phyloP scores from a whole-genome alignment of 2,888 invertebrate genomes.

The Mesorhabditis sp. region DNA sequence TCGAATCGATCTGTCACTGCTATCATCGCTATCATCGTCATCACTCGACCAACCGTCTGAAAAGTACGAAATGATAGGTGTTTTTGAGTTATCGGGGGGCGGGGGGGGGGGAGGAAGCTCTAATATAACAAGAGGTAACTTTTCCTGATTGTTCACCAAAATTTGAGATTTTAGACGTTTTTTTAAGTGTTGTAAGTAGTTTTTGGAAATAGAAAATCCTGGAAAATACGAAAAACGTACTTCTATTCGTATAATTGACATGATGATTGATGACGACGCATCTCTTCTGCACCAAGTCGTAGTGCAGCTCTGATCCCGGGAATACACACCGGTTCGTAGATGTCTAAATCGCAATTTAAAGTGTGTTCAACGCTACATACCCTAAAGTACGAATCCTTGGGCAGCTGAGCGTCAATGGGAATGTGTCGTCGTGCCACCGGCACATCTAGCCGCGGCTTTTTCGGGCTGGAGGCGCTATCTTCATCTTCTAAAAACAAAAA shows the following conservation, averaged over 20 bases:
- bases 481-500: constrained; percentile 5
- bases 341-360: constrained; percentile 27
- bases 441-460: constrained; percentile 15
- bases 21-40: constrained; percentile 8
- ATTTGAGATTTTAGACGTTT: too few species aligned
- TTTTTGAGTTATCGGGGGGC: too few species aligned
- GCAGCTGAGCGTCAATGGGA: constrained; percentile 21
- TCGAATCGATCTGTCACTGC: constrained; percentile 1
- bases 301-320: constrained; percentile 43
- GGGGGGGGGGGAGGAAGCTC: too few species aligned
- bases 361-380: constrained; percentile 15
- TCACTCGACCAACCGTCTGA: neutral
- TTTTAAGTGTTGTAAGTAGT: too few species aligned
- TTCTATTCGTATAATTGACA: neutral
- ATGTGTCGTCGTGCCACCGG: constrained; percentile 26
- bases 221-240: neutral
- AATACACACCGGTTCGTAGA: constrained; percentile 40
- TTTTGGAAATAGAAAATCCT: too few species aligned
- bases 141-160: too few species aligned
- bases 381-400: constrained; percentile 26
- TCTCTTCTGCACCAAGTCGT: constrained; percentile 29
- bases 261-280: neutral
- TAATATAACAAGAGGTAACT: too few species aligned
- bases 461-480: constrained; percentile 15
- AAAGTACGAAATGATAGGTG: neutral